These are phyloP conservation scores for Garra rufa DNA, from an alignment of 2,113 vertebrate species.

Conservation along the genomic window DNA sequence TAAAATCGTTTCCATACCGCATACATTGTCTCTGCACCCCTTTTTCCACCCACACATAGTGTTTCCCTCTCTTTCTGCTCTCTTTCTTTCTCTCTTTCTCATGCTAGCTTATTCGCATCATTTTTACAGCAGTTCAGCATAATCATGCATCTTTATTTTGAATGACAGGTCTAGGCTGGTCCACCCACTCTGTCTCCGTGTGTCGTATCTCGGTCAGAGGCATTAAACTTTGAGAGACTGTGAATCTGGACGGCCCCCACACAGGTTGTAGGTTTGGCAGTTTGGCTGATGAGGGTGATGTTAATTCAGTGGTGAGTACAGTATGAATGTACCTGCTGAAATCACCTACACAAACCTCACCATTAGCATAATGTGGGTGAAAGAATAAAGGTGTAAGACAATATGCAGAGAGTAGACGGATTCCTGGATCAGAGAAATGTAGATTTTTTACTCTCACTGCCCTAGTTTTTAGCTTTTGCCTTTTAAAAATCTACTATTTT, in stretches of 20 bases:
- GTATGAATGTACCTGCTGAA: constrained; percentile 42
- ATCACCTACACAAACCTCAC: constrained; percentile 49
- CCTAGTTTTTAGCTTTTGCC: background rate
- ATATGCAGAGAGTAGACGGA: background rate
- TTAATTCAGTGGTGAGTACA: constrained; percentile 53
- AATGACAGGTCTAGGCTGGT: background rate
- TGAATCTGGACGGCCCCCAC: constrained; percentile 10
- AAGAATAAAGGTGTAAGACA: constrained; percentile 28
- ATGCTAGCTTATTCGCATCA: background rate
- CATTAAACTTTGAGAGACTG: constrained; percentile 23
- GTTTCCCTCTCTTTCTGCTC: constrained; percentile 35
- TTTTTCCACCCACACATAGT: constrained; percentile 51
- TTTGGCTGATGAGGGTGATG: constrained; percentile 45
- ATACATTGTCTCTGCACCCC: constrained; percentile 29
- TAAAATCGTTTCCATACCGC: constrained; percentile 53
- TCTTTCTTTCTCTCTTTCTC: constrained; percentile 18
- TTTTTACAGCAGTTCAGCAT: background rate
- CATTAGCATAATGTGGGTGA: constrained; percentile 50
- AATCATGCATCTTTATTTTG: constrained; percentile 4
- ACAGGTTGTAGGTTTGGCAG: constrained; percentile 33
- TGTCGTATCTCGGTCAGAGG: background rate
- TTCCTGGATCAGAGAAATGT: background rate
- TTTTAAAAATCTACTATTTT: background rate
- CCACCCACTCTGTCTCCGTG: constrained; percentile 3
- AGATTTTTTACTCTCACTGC: background rate